These are phyloP conservation scores for Ataeniobius toweri DNA, from an alignment of 2,797 vertebrate genomes.

Conservation along the genomic window DNA sequence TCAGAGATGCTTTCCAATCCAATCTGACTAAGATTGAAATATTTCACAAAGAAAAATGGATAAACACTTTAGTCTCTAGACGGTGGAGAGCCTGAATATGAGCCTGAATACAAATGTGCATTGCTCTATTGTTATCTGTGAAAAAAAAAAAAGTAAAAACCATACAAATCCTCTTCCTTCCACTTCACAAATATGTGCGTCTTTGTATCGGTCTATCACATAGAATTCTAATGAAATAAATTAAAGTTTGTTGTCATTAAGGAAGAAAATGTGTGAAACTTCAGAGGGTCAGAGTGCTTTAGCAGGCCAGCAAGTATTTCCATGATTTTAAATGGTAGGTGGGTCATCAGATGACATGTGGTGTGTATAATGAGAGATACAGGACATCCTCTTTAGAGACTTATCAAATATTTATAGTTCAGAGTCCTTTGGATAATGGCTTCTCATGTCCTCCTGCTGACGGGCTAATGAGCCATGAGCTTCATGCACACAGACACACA, in stretches of 20 bases:
- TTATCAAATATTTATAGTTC: constrained; percentile 70
- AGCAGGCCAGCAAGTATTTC: not conserved
- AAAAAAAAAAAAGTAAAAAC: not conserved
- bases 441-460: constrained; percentile 60
- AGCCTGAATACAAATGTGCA: not conserved
- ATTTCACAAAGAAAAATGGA: too few relatives aligned
- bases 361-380: constrained; percentile 33
- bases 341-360: constrained; percentile 4
- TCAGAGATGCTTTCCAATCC: not conserved
- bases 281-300: not conserved
- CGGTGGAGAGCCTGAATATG: not conserved
- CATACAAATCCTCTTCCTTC: not conserved
- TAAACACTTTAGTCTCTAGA: not conserved
- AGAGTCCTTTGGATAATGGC: constrained; percentile 51
- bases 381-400: constrained; percentile 55
- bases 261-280: not conserved
- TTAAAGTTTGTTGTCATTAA: not conserved
- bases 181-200: not conserved
- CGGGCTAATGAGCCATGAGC: constrained; percentile 57
- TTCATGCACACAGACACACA: constrained; percentile 20
- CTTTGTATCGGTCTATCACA: not conserved
- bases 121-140: not conserved
- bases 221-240: not conserved
- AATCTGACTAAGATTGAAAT: too few relatives aligned
- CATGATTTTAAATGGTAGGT: not conserved